Evolutionary conservation across 2,888 invertebrate species (phyloP), one percentile per base, ranked within the genome.

Genomic region (Drosophila mayaguana): DNA sequence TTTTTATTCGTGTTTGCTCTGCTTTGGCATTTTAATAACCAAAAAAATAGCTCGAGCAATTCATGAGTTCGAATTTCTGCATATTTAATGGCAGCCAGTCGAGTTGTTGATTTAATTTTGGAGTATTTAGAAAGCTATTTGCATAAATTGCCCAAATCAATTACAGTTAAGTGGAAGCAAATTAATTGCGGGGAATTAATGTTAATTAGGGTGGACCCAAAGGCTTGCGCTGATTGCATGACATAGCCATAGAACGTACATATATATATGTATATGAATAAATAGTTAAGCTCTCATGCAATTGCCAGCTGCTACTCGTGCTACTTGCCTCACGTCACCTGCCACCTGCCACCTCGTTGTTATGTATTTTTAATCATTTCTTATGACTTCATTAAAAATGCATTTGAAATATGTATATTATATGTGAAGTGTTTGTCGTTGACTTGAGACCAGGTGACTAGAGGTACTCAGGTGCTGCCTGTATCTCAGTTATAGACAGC

Each of bases 301-400:
- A 54, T 16, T 20, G 36, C 12, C 36, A 43, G 50, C 20, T 38
- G 38, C 28, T 20, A 43, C 60, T 28, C 28, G 7, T 7, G 28
- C 6, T 28, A 28, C 28, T 1, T 28, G 28, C 28, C 28, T 28
- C 28, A 28, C 28, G 42, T 16, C 42, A 43, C 60, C 46, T 48
- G 46, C 46, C 42, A 45, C 42, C 4, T 50, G 63, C 63, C 63
- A 50, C 28, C 48, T 36, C 20, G 18, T 18, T 57, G 42, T 42
- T 18, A 38, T 78, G 57, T 18, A 53, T 63, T 75, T 80, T 83
- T 80, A 70, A 88, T 83, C 63, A 88, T 72, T 75, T 88, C 34
- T 82, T 72, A 73, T 65, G 69, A 76, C 66, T 76, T 79, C 85
- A 87, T 84, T 89, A 89, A 87, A 79, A 81, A 79, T 84, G 76